Evolutionary conservation across 2,797 vertebrate genomes (phyloP).

Genomic region (Selene dorsalis): DNA sequence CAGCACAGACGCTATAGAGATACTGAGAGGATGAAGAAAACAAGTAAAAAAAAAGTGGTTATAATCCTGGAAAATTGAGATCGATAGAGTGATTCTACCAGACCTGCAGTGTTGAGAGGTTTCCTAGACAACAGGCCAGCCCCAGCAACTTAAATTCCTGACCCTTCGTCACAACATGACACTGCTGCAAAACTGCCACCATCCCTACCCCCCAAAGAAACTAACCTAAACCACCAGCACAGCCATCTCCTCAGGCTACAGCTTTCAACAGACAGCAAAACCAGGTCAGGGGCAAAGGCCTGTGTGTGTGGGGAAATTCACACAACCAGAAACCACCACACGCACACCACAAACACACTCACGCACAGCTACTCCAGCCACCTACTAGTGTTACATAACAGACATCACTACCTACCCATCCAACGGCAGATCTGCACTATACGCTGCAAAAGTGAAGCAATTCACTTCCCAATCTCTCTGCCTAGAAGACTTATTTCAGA

Average conservation of each 20-base stretch:
- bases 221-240: slow-evolving; percentile 34
- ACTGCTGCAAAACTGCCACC: slow-evolving; percentile 25
- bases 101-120: slow-evolving; percentile 40
- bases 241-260: slow-evolving; percentile 55
- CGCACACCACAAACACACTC: slow-evolving; percentile 44
- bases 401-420: slow-evolving; percentile 77
- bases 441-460: slow-evolving; percentile 39
- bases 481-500: slow-evolving; percentile 40
- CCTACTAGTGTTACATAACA: slow-evolving; percentile 85
- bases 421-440: slow-evolving; percentile 65
- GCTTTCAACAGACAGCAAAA: slow-evolving; percentile 63
- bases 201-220: slow-evolving; percentile 22
- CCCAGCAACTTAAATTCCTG: slow-evolving; percentile 35
- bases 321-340: slow-evolving; percentile 59
- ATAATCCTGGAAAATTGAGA: slow-evolving; percentile 37
- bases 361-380: slow-evolving; percentile 75
- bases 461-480: slow-evolving; percentile 32
- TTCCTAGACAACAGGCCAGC: slow-evolving; percentile 24
- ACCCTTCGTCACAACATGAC: slow-evolving; percentile 45
- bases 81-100: slow-evolving; percentile 34
- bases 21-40: slow-evolving; percentile 10
- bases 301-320: slow-evolving; percentile 59
- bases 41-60: slow-evolving; percentile 5
- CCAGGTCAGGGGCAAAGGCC: slow-evolving; percentile 62
- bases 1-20: slow-evolving; percentile 32